Evolutionary conservation across 1,140 invertebrate species (phyloP), one percentile per base, ranked within the genome.

Genomic region (Tetragnatha versicolor): DNA sequence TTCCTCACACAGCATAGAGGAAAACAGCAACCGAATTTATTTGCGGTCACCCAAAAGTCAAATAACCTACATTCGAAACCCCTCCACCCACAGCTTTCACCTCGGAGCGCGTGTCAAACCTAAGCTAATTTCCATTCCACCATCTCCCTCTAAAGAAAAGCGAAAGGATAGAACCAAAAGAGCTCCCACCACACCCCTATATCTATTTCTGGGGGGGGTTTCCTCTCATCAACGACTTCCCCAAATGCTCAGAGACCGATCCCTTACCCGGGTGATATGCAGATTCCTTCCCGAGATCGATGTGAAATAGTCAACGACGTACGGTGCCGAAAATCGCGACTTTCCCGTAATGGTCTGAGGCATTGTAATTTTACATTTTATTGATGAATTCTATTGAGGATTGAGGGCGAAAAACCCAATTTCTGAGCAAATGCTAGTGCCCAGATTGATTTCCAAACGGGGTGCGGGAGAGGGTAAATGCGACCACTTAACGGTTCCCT

Each of bases 321-420:
- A 20, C 42, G 53, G 66, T 49, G 66, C 25, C 60, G 69, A 73
- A 73, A 73, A 73, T 73, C 51, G 33, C 69, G 53, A 51, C 29
- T 60, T 33, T 29, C 33, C 35, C 51, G 69, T 73, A 53, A 58
- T 73, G 69, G 69, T 73, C 60, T 58, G 51, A 60, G 51, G 69
- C 69, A 73, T 73, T 73, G 69, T 73, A 58, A 73, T 73, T 73
- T 73, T 73, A 53, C 69, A 73, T 73, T 73, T 73, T 73, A 73
- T 73, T 73, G 69, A 73, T 73, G n/a, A n/a, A n/a, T n/a, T n/a
- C n/a, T n/a, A n/a, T n/a, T n/a, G n/a, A n/a, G 69, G 45, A 73
- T 45, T 58, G 69, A 69, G 47, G 66, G 20, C 37, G 39, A 29
- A 73, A 73, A 73, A 73, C 69, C 69, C 69, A 73, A 73, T 73